These are phyloP conservation scores for Pteropus alecto DNA, from an alignment of 2,113 vertebrate genomes.

Conservation along the genomic window DNA sequence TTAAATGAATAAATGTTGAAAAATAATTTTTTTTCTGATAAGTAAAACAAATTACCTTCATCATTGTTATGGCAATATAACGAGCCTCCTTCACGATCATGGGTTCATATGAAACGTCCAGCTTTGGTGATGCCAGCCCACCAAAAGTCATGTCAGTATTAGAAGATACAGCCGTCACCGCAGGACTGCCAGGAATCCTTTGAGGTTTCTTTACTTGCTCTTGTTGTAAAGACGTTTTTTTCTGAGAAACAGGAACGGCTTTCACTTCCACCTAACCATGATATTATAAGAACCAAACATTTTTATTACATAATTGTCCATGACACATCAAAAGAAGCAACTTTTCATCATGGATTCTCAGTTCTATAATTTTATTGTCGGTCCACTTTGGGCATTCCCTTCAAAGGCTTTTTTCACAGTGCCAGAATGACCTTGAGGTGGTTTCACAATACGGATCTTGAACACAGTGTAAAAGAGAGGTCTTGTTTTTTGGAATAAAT, in stretches of 20 bases:
- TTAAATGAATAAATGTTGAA: neutral
- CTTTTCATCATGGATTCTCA: neutral
- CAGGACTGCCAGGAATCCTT: constrained; percentile 90
- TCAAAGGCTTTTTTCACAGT: neutral
- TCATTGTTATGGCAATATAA: constrained; percentile 99
- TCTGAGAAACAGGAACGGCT: constrained; percentile 98
- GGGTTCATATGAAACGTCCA: constrained; percentile 97
- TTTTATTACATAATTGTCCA: neutral
- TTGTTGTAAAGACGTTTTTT: constrained; percentile 93
- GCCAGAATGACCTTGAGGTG: neutral
- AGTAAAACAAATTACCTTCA: constrained; percentile 90
- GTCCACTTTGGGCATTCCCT: neutral
- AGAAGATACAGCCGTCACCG: constrained; percentile 79
- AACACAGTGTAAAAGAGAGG: neutral
- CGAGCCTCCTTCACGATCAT: constrained; percentile 99
- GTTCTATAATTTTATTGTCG: neutral
- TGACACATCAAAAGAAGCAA: neutral
- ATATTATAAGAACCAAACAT: constrained; percentile 18
- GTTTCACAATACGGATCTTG: neutral
- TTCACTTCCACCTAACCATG: constrained; percentile 95
- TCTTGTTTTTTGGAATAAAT: neutral
- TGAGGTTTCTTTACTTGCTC: constrained; percentile 93
- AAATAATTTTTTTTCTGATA: neutral
- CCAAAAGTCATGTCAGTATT: constrained; percentile 94
- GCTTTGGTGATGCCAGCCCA: constrained; percentile 94